A percentile compares a stretch with the other conserved stretches of the same genome.
Conservation (phyloP, 2,113 vertebrate species). For the Antidorcas marsupialis region DNA sequence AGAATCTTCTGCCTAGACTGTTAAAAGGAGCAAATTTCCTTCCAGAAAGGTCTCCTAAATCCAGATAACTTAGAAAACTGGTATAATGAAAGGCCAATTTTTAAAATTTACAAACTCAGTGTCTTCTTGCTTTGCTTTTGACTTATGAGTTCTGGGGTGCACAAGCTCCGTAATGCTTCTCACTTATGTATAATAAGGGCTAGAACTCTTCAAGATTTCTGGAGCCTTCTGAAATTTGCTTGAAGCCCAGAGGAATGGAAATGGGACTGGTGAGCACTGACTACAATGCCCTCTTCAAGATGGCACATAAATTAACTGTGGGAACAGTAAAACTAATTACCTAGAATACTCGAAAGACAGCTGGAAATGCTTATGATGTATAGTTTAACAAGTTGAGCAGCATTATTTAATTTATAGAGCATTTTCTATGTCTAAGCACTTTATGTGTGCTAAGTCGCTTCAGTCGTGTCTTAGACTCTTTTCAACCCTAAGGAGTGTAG, state of each 20-base stretch:
- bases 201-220: not conserved
- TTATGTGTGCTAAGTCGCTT: not conserved
- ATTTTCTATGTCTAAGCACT: not conserved
- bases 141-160: not conserved
- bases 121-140: conserved; percentile 1
- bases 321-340: not conserved
- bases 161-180: not conserved
- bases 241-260: not conserved
- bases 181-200: not conserved
- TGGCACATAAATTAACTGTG: not conserved
- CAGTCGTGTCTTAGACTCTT: not conserved
- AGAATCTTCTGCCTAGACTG: not conserved
- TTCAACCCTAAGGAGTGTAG: not conserved
- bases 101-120: not conserved
- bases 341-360: not conserved
- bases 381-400: not conserved
- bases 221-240: conserved; percentile 3
- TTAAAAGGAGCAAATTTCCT: not conserved
- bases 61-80: not conserved
- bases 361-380: not conserved
- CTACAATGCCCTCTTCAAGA: not conserved
- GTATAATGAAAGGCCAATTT: not conserved
- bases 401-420: not conserved
- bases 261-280: not conserved
- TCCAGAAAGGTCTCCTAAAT: not conserved